These are phyloP conservation scores for Tanytarsus gracilentus DNA, from an alignment of 2,888 invertebrate species.

Conservation along the genomic window DNA sequence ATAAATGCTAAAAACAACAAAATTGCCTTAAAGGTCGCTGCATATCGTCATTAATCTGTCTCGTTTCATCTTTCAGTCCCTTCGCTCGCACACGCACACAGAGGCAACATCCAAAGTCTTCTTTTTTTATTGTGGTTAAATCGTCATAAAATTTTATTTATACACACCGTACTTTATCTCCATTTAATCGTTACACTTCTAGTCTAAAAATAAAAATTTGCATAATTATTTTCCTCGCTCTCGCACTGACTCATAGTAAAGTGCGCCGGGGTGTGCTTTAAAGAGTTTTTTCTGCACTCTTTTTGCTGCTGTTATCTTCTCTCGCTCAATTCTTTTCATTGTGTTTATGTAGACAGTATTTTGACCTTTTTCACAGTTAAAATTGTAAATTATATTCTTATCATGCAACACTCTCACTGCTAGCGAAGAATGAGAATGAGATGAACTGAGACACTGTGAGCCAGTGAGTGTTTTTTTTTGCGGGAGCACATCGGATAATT, in stretches of 20 bases:
- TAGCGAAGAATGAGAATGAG: too few relatives aligned
- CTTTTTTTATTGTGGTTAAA: conserved; percentile 18
- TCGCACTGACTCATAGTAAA: not conserved
- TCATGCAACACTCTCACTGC: conserved; percentile 12
- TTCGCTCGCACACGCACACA: conserved; percentile 11
- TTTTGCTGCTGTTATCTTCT: conserved; percentile 21
- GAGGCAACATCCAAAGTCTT: not conserved
- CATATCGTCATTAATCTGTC: conserved; percentile 25
- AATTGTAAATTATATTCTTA: conserved; percentile 28
- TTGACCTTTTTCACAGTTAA: conserved; percentile 25
- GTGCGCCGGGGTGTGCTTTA: conserved; percentile 9
- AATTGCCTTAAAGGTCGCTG: not conserved
- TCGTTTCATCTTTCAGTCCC: conserved; percentile 3
- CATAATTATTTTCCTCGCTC: conserved; percentile 23
- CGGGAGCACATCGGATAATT: too few relatives aligned
- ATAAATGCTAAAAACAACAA: not conserved
- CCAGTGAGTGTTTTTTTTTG: too few relatives aligned
- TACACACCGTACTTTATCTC: conserved; percentile 27
- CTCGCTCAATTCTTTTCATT: conserved; percentile 15
- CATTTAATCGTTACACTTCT: conserved; percentile 28
- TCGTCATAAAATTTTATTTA: conserved; percentile 28
- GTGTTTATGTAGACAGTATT: conserved; percentile 29
- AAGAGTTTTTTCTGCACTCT: conserved; percentile 24
- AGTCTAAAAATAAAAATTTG: conserved; percentile 27
- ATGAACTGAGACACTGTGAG: too few relatives aligned